Conservation (phyloP, 2,888 invertebrate genomes). For the Epistrophella euchroma region DNA sequence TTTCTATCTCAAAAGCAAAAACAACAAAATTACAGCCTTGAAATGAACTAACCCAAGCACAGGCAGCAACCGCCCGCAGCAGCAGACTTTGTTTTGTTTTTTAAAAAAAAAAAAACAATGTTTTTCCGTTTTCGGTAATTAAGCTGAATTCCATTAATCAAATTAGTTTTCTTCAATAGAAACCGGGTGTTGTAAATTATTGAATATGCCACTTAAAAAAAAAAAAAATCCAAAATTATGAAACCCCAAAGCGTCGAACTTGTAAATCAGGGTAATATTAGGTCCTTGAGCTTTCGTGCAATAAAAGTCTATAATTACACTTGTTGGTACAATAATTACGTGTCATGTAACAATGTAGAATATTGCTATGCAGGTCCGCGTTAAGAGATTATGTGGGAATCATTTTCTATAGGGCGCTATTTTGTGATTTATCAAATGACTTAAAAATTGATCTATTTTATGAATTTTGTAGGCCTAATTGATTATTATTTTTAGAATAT, state of each 20-base stretch:
- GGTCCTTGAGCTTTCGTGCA: constrained; percentile 20
- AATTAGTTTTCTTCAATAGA: constrained; percentile 45
- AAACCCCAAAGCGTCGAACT: constrained; percentile 9
- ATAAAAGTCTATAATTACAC: constrained; percentile 7
- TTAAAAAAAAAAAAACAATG: constrained; percentile 36
- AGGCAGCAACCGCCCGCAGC: background rate
- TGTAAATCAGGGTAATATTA: constrained; percentile 41
- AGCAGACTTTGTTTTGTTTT: background rate
- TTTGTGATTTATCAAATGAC: too few species aligned
- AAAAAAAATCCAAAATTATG: background rate
- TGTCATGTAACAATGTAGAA: background rate
- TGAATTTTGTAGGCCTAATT: too few species aligned
- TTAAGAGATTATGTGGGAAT: background rate
- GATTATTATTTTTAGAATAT: too few species aligned
- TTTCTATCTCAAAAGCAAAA: constrained; percentile 8
- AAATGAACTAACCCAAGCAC: background rate
- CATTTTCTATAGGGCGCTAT: too few species aligned
- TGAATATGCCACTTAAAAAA: constrained; percentile 38
- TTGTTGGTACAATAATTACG: background rate
- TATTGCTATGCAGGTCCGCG: background rate
- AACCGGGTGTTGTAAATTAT: constrained; percentile 53
- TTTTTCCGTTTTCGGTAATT: constrained; percentile 55
- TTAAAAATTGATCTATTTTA: too few species aligned
- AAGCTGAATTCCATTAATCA: constrained; percentile 61
- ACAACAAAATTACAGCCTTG: background rate